phyloP scores from a whole-genome alignment of 2,888 invertebrate genomes.

The Gnatocerus cornutus region DNA sequence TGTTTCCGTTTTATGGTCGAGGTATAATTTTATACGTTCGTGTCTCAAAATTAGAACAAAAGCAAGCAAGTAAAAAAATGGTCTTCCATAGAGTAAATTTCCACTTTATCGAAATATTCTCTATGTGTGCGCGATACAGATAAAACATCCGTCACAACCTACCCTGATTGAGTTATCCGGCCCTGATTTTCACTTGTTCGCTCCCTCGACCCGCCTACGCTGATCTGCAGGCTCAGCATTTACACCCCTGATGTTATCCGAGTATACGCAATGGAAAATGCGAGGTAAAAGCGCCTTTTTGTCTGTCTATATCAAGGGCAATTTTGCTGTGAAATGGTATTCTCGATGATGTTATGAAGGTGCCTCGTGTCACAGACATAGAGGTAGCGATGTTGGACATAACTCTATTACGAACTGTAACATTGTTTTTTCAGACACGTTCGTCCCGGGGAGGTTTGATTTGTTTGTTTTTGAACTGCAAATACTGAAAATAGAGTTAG shows the following conservation, averaged over 20 bases:
- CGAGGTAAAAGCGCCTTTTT: constrained; percentile 30
- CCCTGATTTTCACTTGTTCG: constrained; percentile 68
- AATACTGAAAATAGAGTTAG: constrained; percentile 50
- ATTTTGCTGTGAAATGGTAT: constrained; percentile 24
- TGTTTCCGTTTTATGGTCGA: constrained; percentile 28
- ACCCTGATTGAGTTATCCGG: constrained; percentile 66
- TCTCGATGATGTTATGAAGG: constrained; percentile 44
- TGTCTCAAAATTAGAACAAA: constrained; percentile 19
- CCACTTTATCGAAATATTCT: constrained; percentile 16
- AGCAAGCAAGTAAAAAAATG: too few species aligned
- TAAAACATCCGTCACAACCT: constrained; percentile 56
- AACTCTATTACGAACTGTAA: constrained; percentile 51
- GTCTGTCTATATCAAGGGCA: constrained; percentile 5
- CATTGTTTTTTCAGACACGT: constrained; percentile 52
- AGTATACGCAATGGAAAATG: constrained; percentile 29
- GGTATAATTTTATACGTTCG: constrained; percentile 30
- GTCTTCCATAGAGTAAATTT: constrained; percentile 12
- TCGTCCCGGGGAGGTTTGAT: constrained; percentile 49
- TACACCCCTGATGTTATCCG: constrained; percentile 51
- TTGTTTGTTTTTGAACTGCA: constrained; percentile 53
- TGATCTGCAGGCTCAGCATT: constrained; percentile 52
- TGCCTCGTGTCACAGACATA: constrained; percentile 43
- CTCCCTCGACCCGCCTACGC: constrained; percentile 54
- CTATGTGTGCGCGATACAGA: constrained; percentile 24
- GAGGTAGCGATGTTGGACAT: constrained; percentile 45